phyloP scores from a whole-genome alignment of 2,113 vertebrate genomes.

The Eublepharis macularius region DNA sequence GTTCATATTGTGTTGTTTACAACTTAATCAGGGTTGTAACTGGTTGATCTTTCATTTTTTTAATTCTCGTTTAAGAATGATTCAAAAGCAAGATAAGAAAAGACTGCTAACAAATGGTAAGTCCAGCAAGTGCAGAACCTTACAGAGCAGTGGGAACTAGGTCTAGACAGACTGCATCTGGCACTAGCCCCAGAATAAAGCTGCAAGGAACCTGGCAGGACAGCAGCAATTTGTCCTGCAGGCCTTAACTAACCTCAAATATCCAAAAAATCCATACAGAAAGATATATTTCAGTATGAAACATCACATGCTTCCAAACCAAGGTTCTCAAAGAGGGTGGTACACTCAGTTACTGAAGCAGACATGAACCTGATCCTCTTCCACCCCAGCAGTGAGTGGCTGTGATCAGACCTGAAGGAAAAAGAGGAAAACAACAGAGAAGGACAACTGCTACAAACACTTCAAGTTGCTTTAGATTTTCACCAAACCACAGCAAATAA shows the following conservation, averaged over 20 bases:
- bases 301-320: neutral
- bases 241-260: slow-evolving; percentile 18
- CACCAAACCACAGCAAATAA: neutral
- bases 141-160: neutral
- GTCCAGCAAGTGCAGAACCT: neutral
- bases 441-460: neutral
- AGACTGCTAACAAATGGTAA: slow-evolving; percentile 7
- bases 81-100: neutral
- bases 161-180: slow-evolving; percentile 9
- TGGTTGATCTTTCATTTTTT: neutral
- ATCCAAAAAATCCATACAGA: neutral
- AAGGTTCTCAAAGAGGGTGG: neutral
- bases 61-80: neutral
- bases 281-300: slow-evolving; percentile 22
- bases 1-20: neutral
- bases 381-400: neutral
- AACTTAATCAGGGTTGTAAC: neutral
- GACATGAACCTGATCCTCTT: neutral
- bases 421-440: neutral
- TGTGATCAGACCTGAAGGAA: neutral
- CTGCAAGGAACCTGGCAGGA: neutral
- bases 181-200: neutral
- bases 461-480: neutral
- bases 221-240: neutral
- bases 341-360: neutral